Percentiles rank a stretch among this genome's conserved stretches.
These are phyloP conservation scores for Lasaia peninsularis DNA, from an alignment of 1,140 invertebrate genomes.

Conservation along the genomic window DNA sequence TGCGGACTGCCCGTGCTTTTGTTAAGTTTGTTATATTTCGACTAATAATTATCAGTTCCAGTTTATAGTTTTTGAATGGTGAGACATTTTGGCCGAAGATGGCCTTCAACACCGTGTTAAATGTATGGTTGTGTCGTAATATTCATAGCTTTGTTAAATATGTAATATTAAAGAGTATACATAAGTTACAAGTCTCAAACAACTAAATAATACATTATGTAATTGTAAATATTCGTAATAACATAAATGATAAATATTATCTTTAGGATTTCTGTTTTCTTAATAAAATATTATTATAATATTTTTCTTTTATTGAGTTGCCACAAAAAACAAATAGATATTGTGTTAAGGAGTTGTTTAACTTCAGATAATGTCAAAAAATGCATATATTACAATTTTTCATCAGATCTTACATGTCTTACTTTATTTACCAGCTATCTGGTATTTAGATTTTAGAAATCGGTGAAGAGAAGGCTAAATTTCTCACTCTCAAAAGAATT, in stretches of 20 bases:
- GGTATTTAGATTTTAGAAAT: no score
- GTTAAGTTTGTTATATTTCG: constrained; percentile 70
- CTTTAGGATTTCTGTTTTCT: constrained; percentile 68
- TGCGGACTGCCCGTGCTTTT: constrained; percentile 57
- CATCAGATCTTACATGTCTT: no score
- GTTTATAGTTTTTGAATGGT: constrained; percentile 70
- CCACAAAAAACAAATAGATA: no score
- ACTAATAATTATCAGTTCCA: constrained; percentile 68
- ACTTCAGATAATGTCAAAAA: no score
- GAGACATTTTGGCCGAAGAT: constrained; percentile 50
- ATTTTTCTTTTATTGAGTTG: constrained; percentile 32
- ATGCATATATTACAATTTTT: no score
- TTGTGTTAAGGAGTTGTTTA: no score
- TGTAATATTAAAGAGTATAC: constrained; percentile 63
- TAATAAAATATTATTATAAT: constrained; percentile 65
- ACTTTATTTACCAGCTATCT: no score
- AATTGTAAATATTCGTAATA: constrained; percentile 63
- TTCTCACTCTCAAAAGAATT: no score
- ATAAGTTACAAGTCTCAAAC: constrained; percentile 57
- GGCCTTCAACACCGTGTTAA: constrained; percentile 64
- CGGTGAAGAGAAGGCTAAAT: no score
- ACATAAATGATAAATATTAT: constrained; percentile 57
- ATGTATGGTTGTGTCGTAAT: constrained; percentile 77
- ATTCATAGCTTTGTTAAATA: constrained; percentile 73
- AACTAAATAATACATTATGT: constrained; percentile 52